Base-by-base conservation (phyloP, 2,888 invertebrate species). In the Philereme transversata region DNA sequence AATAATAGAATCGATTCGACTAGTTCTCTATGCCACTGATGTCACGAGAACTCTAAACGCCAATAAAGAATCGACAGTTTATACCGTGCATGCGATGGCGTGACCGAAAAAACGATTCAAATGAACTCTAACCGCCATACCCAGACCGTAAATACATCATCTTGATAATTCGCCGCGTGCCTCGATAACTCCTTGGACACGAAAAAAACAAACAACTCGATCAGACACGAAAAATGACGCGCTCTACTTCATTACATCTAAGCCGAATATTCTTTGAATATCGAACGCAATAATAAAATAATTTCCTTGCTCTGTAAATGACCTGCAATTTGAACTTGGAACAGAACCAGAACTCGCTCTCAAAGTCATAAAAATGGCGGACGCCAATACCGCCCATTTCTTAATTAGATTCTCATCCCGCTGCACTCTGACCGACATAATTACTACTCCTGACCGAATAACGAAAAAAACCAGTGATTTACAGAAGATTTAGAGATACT, bases 361-460 rank as follows among this genome's bases (percentile, higher is more conserved):
- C 69, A 72, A 79, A 81, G 79, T 77, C 51, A 82, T 73, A 72
- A 81, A 82, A 84, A 84, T 79, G 76, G 83, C 81, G 73, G 81
- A 78, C 82, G 82, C 87, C 81, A 76, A 72, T 66, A 65, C 78
- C 89, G 87, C 92, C 92, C 87, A 86, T 80, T 82, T 86, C 83
- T 88, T 92, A 91, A 92, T 92, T 90, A 91, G 90, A 88, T 91
- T 92, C 86, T 83, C 86, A 83, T 87, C 83, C 83, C 77, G 82
- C 83, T 92, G 92, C 92, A 91, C 91, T 91, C 88, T 90, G 91
- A 92, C 92, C 91, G 89, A 88, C 83, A 88, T 91, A 90, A 91
- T 91, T 88, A 90, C 88, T 83, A 88, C 86, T 87, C 86, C 84
- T 85, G 87, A 83, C 87, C 86, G 87, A 85, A 73, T 85, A 86